Evolutionary conservation across 2,113 vertebrate species (phyloP), one percentile per base, ranked within the genome.

Genomic region (Promerops cafer): DNA sequence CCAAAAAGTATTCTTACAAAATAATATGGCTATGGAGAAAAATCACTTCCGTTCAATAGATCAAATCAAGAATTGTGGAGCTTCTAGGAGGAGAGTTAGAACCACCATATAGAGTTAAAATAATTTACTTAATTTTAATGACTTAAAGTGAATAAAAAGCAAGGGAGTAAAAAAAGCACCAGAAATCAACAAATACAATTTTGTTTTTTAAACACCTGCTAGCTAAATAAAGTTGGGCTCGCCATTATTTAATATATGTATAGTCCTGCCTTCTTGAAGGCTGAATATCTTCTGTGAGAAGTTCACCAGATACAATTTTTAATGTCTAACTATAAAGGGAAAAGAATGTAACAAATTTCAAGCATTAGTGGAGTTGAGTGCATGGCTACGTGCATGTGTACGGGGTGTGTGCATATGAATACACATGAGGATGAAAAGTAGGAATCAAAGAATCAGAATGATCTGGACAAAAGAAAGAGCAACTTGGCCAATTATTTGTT

Each of bases 281-380:
- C 31, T 61, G 23, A 74, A 9, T 63, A 22, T 60, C 31, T 93
- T 83, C 56, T 53, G 13, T 69, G 56, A 78, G 88, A 59, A 63
- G 47, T 60, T 93, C 24, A 15, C 21, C 33, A 60, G 71, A 71
- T 52, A 21, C 15, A 66, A 45, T 65, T 81, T 95, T 92, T 87
- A 90, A 94, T 84, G 72, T 68, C 79, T 81, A 75, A 78, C 52
- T 96, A 81, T 94, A 95, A 88, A 90, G 83, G 64, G 92, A 90
- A 95, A 96, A 92, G 68, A 74, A 96, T 95, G 64, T 57, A 83
- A 94, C 64, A 56, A 94, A 93, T 96, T 78, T 76, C 72, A 94
- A 75, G 64, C 90, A 78, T 90, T 81, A 61, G n/a, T 40, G 64
- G 71, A 78, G 80, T n/a, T 83, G 93, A 20, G 60, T 63, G 44